These are phyloP conservation scores for Yponomeuta cagnagella DNA, from an alignment of 2,888 invertebrate species.

Conservation along the genomic window DNA sequence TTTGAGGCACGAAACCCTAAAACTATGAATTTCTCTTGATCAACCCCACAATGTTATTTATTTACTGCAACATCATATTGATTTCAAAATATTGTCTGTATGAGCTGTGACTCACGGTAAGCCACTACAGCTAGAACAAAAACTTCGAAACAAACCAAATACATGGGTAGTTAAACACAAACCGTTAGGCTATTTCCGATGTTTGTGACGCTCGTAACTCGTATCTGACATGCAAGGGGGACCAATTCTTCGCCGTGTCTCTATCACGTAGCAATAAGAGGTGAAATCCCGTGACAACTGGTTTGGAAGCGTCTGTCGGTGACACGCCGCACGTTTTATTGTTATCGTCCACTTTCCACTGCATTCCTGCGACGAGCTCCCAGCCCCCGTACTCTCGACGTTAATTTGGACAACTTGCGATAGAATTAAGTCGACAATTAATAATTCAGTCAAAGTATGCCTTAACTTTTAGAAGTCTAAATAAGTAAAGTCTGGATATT, in stretches of 20 bases:
- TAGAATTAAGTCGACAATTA: too few species aligned
- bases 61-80: too few species aligned
- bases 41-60: too few species aligned
- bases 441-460: too few species aligned
- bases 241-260: neutral
- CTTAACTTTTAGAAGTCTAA: too few species aligned
- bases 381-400: neutral
- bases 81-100: neutral
- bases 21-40: too few species aligned
- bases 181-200: slow-evolving; percentile 1
- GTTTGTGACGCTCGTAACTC: neutral
- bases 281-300: neutral
- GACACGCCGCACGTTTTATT: neutral
- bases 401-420: too few species aligned
- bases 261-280: neutral
- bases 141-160: neutral
- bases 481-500: too few species aligned
- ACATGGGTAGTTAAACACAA: neutral
- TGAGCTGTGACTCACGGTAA: neutral
- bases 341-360: neutral
- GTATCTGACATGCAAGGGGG: neutral
- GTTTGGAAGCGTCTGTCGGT: neutral
- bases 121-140: neutral
- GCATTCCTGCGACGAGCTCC: neutral
- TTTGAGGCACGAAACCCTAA: too few species aligned